A percentile compares a stretch with the other conserved stretches of the same genome.
phyloP scores from a whole-genome alignment of 92 coral and sea anemone genomes.

The Ricordea florida region DNA sequence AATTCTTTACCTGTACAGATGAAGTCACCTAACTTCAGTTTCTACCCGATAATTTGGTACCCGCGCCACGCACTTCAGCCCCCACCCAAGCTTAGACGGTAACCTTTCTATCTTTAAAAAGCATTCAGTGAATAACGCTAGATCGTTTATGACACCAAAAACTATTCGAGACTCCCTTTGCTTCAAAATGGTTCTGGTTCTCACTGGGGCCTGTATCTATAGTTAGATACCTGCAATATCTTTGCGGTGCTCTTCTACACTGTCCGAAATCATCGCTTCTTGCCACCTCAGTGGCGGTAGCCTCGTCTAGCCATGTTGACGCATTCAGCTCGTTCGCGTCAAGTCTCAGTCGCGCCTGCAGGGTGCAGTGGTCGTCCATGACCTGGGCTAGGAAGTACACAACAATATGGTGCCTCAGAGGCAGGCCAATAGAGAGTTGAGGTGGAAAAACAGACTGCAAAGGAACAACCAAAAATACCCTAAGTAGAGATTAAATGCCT shows the following conservation, averaged over 20 bases:
- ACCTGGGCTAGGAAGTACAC: slow-evolving; percentile 82
- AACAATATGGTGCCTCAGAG: slow-evolving; percentile 90
- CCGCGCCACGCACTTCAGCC: too few species aligned
- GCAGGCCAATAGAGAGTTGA: slow-evolving; percentile 75
- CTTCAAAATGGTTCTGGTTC: too few species aligned
- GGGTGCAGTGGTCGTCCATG: slow-evolving; percentile 52
- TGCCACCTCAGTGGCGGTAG: slow-evolving; percentile 55
- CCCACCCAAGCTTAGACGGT: too few species aligned
- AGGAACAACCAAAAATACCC: neutral
- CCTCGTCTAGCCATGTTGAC: slow-evolving; percentile 86
- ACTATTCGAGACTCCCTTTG: too few species aligned
- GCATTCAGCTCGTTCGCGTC: slow-evolving; percentile 76
- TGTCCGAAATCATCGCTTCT: slow-evolving; percentile 95
- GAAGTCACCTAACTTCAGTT: too few species aligned
- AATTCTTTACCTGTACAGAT: too few species aligned
- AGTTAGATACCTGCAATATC: slow-evolving; percentile 86
- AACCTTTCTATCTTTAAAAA: too few species aligned
- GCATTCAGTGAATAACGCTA: too few species aligned
- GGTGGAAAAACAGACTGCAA: slow-evolving; percentile 94
- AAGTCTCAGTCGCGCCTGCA: slow-evolving; percentile 57
- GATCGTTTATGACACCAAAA: too few species aligned
- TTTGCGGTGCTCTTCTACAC: slow-evolving; percentile 66
- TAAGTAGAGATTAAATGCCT: neutral
- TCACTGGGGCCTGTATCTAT: too few species aligned
- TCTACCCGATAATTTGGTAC: too few species aligned